These are phyloP conservation scores for Grus americana DNA, from an alignment of 2,113 vertebrate genomes.

Conservation along the genomic window DNA sequence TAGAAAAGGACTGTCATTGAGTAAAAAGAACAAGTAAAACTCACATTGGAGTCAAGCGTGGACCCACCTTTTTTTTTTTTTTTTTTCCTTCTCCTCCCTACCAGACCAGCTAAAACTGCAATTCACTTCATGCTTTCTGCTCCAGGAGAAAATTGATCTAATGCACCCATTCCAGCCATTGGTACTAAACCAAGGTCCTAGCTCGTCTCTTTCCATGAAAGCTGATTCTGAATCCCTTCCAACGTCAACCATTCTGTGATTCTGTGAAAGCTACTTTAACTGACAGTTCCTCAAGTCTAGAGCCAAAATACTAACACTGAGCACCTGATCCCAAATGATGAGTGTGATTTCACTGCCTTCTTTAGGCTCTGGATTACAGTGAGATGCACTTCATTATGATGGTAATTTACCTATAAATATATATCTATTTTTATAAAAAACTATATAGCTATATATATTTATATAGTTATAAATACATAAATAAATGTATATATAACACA, in stretches of 20 bases:
- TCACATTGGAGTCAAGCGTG: not conserved
- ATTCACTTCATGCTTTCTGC: not conserved
- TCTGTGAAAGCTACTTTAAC: not conserved
- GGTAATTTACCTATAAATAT: not conserved
- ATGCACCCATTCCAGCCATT: not conserved
- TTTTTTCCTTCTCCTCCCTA: fast-evolving
- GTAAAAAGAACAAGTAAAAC: not conserved
- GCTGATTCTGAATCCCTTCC: not conserved
- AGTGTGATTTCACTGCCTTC: not conserved
- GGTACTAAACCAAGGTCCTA: not conserved
- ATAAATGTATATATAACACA: too few relatives aligned
- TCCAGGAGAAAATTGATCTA: not conserved
- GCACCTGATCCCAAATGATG: not conserved
- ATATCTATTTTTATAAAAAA: too few relatives aligned
- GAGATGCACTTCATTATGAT: not conserved
- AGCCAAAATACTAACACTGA: not conserved
- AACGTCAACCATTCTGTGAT: not conserved
- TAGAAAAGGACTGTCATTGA: not conserved
- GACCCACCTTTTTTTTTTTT: not conserved
- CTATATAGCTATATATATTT: too few relatives aligned
- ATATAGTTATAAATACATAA: too few relatives aligned
- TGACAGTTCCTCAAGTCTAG: not conserved
- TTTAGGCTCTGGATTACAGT: not conserved
- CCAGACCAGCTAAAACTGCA: not conserved
- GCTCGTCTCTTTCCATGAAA: not conserved